Conservation (phyloP, 2,888 invertebrate species). For the Melinaea menophilus region DNA sequence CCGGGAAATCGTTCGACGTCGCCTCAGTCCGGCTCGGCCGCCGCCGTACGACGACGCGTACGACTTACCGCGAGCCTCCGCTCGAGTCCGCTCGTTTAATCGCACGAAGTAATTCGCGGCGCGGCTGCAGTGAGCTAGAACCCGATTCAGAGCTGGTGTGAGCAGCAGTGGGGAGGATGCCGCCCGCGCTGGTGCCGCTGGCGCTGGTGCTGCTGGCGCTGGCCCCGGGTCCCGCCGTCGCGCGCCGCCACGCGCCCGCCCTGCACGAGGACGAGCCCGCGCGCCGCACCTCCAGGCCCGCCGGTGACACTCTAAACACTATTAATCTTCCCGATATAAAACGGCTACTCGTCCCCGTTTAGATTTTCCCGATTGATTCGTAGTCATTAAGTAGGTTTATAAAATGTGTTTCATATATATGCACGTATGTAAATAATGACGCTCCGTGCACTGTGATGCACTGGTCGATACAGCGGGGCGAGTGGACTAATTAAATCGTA, state of each 20-base stretch:
- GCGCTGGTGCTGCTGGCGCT: conserved; percentile 63
- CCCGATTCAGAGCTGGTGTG: conserved; percentile 47
- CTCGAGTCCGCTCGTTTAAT: conserved; percentile 43
- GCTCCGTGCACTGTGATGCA: conserved; percentile 42
- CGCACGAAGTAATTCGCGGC: conserved; percentile 55
- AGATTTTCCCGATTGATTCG: conserved; percentile 10
- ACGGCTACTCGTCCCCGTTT: conserved; percentile 12
- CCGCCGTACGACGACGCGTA: conserved; percentile 68
- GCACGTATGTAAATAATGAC: conserved; percentile 57
- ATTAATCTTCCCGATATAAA: conserved; percentile 18
- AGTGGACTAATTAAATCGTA: conserved; percentile 48
- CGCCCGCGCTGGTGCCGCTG: conserved; percentile 59
- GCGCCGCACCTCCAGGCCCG: conserved; percentile 80
- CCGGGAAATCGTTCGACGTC: conserved; percentile 70
- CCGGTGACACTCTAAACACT: conserved; percentile 73
- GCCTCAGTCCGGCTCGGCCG: conserved; percentile 73
- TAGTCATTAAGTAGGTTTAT: too few relatives aligned
- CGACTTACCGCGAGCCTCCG: conserved; percentile 53
- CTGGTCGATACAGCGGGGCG: conserved; percentile 38
- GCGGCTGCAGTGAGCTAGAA: conserved; percentile 70
- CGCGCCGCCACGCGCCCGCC: conserved; percentile 80
- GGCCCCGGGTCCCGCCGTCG: conserved; percentile 54
- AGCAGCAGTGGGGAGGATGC: conserved; percentile 55
- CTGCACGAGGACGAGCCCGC: conserved; percentile 82
- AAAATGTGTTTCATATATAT: too few relatives aligned